A percentile compares a stretch with the other conserved stretches of the same genome.
Evolutionary conservation across 2,113 vertebrate species (phyloP).

Genomic region (Tetrax tetrax): DNA sequence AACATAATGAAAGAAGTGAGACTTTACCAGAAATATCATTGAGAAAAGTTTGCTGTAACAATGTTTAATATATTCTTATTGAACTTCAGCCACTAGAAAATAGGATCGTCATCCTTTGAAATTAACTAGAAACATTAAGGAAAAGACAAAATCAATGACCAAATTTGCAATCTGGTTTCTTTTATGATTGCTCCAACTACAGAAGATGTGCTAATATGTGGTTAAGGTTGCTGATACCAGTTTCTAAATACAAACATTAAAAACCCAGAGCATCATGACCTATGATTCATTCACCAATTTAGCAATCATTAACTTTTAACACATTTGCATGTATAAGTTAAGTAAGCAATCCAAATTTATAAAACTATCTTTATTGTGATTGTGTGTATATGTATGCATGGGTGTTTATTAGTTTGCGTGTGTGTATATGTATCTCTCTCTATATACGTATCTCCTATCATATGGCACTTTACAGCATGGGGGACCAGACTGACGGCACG

Average conservation of each 20-base stretch:
- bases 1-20: constrained; percentile 25
- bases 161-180: constrained; percentile 21
- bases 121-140: constrained; percentile 36
- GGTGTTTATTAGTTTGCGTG: not conserved
- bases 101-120: constrained; percentile 33
- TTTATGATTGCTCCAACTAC: not conserved
- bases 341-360: not conserved
- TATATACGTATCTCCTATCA: not conserved
- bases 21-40: constrained; percentile 28
- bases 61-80: constrained; percentile 40
- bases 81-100: constrained; percentile 32
- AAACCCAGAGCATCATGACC: not conserved
- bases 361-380: not conserved
- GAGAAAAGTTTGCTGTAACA: constrained; percentile 26
- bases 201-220: not conserved
- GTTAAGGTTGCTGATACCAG: not conserved
- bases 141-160: constrained; percentile 47
- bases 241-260: not conserved
- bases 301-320: not conserved
- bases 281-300: not conserved
- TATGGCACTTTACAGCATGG: not conserved
- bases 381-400: not conserved
- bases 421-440: not conserved
- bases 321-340: not conserved
- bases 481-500: not conserved